A percentile compares a stretch with the other conserved stretches of the same genome.
Evolutionary conservation across 2,888 invertebrate species (phyloP).

Genomic region (Apeira syringaria): DNA sequence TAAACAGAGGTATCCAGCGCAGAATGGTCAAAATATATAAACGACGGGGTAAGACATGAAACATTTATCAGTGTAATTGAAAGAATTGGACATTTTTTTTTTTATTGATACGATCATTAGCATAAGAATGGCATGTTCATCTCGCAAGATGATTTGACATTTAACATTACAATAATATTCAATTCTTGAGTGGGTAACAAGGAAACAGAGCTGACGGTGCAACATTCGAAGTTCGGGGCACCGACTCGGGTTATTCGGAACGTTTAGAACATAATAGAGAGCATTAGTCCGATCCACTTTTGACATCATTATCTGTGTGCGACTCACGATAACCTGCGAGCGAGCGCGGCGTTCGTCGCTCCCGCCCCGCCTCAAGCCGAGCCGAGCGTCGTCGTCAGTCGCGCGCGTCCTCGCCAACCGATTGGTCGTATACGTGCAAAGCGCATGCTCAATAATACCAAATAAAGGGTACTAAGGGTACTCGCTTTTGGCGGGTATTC

Average conservation of each 20-base stretch:
- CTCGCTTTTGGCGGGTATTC: constrained; percentile 79
- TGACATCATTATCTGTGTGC: constrained; percentile 82
- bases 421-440: constrained; percentile 50
- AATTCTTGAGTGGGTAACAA: constrained; percentile 34
- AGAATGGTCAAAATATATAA: too few species aligned
- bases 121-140: constrained; percentile 44
- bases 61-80: constrained; percentile 38
- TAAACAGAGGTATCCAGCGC: constrained; percentile 13
- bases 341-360: constrained; percentile 57
- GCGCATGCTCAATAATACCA: constrained; percentile 38
- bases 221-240: constrained; percentile 41
- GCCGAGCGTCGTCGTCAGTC: constrained; percentile 52
- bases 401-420: constrained; percentile 64
- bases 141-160: constrained; percentile 44
- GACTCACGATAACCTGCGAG: constrained; percentile 80
- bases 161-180: constrained; percentile 35
- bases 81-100: constrained; percentile 47
- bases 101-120: constrained; percentile 53
- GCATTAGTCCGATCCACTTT: constrained; percentile 82
- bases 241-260: constrained; percentile 53
- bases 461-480: constrained; percentile 57
- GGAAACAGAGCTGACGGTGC: constrained; percentile 50
- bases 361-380: constrained; percentile 60
- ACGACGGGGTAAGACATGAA: constrained; percentile 18
- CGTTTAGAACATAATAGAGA: constrained; percentile 79